Base-by-base conservation (phyloP, 2,797 vertebrate genomes). In the Erpetoichthys calabaricus region DNA sequence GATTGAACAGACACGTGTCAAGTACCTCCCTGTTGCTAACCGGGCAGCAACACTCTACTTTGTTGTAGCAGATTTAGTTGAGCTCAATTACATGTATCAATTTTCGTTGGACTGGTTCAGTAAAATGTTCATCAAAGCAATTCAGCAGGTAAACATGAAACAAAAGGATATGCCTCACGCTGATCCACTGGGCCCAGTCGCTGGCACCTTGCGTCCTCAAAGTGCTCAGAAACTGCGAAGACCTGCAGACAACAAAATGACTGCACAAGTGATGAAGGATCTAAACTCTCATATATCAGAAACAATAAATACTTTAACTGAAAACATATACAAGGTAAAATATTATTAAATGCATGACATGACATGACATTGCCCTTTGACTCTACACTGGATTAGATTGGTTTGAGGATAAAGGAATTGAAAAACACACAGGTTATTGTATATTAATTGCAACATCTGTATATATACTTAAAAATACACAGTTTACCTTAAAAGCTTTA, bases 91-190 rank as follows among this genome's bases (percentile, higher is more conserved):
- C 42, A 74, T 79, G 71, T 83, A 81, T 62, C 77, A 75, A 60
- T 81, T 81, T 63, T 78, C 79, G 6, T 61, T 83, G 8, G 64
- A 73, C 8, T 81, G 78, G 79, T 80, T 83, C 57, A 70, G 47
- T 8, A 65, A 64, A 49, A 44, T 67, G 5, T 81, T 80, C 58
- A 56, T 67, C 45, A 62, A 58, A 0, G 70, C 74, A 0, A 52
- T 77, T 9, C 43, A 62, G 55, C 55, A 53, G 47, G 44, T 54
- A 6, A 49, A 4, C 53, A 51, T 57, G 41, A 49, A 49, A 7
- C 47, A 49, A 9, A 47, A 57, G 3, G 60, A 58, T 0, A 6
- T 5, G 44, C 57, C 54, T 53, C 4, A 45, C 2, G 53, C 51
- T 41, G 25, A 53, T 44, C 42, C 52, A 10, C 3, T 25, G 7